These are phyloP conservation scores for Zeugodacus cucurbitae DNA, from an alignment of 1,140 invertebrate genomes.

Conservation along the genomic window DNA sequence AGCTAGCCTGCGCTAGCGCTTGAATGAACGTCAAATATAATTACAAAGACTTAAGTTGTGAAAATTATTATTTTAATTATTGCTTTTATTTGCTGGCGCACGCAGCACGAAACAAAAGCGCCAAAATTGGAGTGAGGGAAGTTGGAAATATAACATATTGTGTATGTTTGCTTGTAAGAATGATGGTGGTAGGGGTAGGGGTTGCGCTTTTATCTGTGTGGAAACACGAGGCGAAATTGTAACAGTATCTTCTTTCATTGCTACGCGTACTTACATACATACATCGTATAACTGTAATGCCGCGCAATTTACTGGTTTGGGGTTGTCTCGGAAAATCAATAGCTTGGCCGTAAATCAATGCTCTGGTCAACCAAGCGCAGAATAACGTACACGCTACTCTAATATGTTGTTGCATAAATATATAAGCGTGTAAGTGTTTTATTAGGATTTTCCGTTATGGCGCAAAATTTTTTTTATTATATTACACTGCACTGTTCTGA, in stretches of 20 bases:
- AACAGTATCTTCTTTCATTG: not conserved
- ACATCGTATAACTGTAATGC: not conserved
- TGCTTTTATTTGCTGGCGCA: slow-evolving; percentile 38
- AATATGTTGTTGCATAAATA: not conserved
- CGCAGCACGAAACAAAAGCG: slow-evolving; percentile 28
- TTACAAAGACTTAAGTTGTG: slow-evolving; percentile 40
- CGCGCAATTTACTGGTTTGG: not conserved
- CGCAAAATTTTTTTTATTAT: not conserved
- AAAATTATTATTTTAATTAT: slow-evolving; percentile 43
- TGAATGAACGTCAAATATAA: slow-evolving; percentile 35
- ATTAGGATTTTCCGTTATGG: not conserved
- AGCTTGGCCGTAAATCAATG: not conserved
- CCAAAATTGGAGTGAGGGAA: not conserved
- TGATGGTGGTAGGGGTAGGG: not conserved
- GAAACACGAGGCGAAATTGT: not conserved
- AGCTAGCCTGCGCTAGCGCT: not conserved
- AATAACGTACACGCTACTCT: not conserved
- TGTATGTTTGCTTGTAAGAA: too few species aligned
- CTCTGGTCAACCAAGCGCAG: not conserved
- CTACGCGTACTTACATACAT: not conserved
- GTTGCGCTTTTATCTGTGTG: not conserved
- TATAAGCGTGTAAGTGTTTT: not conserved
- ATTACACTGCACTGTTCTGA: slow-evolving; percentile 25
- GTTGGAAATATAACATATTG: not conserved
- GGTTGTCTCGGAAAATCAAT: not conserved